These are phyloP conservation scores for Tetranychus piercei DNA, from an alignment of 2,888 invertebrate species.

Conservation along the genomic window DNA sequence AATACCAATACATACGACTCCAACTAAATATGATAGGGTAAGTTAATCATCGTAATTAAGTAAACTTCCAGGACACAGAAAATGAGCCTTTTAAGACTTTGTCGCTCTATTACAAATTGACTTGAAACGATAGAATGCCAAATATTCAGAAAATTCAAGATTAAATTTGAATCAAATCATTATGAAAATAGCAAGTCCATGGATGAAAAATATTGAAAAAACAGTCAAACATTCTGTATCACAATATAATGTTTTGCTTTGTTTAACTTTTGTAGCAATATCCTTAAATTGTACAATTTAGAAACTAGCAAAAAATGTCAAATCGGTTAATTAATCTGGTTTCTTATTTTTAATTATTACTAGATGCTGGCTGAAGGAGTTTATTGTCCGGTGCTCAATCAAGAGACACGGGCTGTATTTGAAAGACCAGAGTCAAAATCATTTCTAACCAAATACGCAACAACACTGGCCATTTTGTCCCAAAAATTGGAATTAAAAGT, in stretches of 20 bases:
- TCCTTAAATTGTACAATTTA: background rate
- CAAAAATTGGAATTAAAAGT: background rate
- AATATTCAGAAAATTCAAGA: no score
- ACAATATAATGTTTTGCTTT: no score
- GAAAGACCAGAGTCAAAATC: background rate
- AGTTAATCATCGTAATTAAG: background rate
- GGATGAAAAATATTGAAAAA: no score
- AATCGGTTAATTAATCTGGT: background rate
- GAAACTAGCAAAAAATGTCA: background rate
- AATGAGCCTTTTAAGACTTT: no score
- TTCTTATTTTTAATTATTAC: background rate
- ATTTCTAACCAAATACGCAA: background rate
- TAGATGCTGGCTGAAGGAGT: background rate
- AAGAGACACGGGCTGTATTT: background rate
- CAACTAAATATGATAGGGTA: background rate
- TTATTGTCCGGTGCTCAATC: background rate
- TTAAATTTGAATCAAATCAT: no score
- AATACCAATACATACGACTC: conserved; percentile 1
- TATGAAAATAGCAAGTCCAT: no score
- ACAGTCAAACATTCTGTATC: no score
- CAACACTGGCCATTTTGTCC: background rate
- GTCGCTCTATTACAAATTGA: no score
- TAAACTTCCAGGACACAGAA: no score
- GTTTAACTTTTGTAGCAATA: no score
- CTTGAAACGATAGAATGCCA: no score